phyloP scores from a whole-genome alignment of 2,797 vertebrate genomes.

The Nyctalus aviator region DNA sequence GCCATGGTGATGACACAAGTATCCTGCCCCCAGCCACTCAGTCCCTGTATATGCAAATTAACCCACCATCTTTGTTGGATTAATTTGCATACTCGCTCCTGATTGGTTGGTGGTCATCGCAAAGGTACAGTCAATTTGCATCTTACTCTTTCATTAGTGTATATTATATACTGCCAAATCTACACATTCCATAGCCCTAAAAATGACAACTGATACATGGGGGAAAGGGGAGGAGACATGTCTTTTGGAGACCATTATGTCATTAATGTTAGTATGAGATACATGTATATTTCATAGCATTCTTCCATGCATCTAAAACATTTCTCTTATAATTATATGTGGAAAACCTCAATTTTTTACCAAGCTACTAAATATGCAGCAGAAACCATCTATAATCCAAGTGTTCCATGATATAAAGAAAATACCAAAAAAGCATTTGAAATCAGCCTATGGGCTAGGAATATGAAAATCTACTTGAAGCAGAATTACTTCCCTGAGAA shows the following conservation, averaged over 20 bases:
- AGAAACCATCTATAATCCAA: slow-evolving; percentile 26
- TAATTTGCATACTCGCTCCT: no score
- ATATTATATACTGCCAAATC: background rate
- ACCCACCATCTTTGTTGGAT: no score
- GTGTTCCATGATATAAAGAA: background rate
- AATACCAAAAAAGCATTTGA: background rate
- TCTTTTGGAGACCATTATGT: background rate
- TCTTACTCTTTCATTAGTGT: no score
- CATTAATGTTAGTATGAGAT: background rate
- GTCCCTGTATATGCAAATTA: no score
- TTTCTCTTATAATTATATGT: background rate
- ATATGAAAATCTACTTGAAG: slow-evolving; percentile 6
- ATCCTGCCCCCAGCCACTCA: no score
- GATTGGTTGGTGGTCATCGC: no score
- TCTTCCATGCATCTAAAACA: slow-evolving; percentile 29
- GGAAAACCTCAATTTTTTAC: slow-evolving; percentile 33
- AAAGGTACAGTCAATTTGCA: no score
- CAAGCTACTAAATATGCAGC: background rate
- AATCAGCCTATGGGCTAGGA: background rate
- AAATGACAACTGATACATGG: background rate
- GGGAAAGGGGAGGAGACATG: no score
- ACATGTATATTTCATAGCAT: background rate
- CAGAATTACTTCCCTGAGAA: background rate
- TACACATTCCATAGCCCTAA: background rate
- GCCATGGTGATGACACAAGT: no score